Conservation (phyloP, 2,797 vertebrate genomes). For the Poecilia velifera region DNA sequence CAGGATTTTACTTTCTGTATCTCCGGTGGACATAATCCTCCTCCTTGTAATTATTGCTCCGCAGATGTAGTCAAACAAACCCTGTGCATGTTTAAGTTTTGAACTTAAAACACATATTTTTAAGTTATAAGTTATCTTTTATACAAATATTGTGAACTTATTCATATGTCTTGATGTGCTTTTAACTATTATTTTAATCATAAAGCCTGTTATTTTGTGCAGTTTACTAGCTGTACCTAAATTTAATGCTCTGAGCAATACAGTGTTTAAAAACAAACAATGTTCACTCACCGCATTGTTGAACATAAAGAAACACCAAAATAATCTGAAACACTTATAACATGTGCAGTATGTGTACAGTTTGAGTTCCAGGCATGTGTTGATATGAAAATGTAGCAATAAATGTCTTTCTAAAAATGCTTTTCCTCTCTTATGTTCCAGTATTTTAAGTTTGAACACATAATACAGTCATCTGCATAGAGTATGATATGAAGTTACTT, state of each 20-base stretch:
- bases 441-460: background rate
- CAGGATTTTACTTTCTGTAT: constrained; percentile 35
- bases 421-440: constrained; percentile 16
- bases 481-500: background rate
- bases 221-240: constrained; percentile 59
- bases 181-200: constrained; percentile 60
- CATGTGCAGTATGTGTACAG: constrained; percentile 74
- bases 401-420: constrained; percentile 71
- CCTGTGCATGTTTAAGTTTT: constrained; percentile 73
- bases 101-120: constrained; percentile 52
- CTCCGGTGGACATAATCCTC: constrained; percentile 44
- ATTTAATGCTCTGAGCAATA: constrained; percentile 63
- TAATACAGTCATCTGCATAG: background rate
- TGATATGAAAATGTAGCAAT: constrained; percentile 72
- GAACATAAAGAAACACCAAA: constrained; percentile 41
- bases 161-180: constrained; percentile 50
- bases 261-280: constrained; percentile 48
- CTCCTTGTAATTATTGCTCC: constrained; percentile 49
- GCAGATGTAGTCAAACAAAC: constrained; percentile 55
- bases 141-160: constrained; percentile 69
- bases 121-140: constrained; percentile 80
- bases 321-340: constrained; percentile 54
- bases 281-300: constrained; percentile 51
- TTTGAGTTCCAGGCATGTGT: constrained; percentile 75
- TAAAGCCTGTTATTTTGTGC: constrained; percentile 42